Evolutionary conservation across 2,888 invertebrate species (phyloP).

Genomic region (Lymantria dispar): DNA sequence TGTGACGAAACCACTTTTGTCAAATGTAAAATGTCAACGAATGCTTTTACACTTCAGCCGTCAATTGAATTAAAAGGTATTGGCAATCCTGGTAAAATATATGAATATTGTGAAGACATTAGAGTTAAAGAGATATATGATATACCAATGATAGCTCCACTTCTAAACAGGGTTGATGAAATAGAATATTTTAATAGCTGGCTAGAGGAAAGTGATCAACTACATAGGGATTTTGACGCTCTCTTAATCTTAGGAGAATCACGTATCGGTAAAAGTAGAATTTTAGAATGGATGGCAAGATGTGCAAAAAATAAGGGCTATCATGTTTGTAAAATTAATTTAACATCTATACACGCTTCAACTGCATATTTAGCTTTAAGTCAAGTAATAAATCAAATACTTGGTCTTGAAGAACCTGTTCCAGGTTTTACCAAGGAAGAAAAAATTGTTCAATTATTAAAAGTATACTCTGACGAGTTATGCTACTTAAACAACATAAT

Average conservation of each 20-base stretch:
- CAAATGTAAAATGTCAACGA: conserved; percentile 77
- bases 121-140: conserved; percentile 64
- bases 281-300: conserved; percentile 77
- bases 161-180: conserved; percentile 75
- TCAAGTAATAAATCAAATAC: conserved; percentile 69
- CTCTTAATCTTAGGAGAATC: conserved; percentile 80
- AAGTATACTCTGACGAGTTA: conserved; percentile 63
- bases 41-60: conserved; percentile 78
- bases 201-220: conserved; percentile 45
- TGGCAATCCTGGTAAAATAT: conserved; percentile 77
- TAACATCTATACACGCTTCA: conserved; percentile 69
- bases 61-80: conserved; percentile 76
- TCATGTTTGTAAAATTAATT: conserved; percentile 47
- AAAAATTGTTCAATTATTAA: conserved; percentile 54
- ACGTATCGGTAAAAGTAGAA: conserved; percentile 82
- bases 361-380: conserved; percentile 65
- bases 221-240: conserved; percentile 70
- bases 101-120: conserved; percentile 80
- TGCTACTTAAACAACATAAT: conserved; percentile 80
- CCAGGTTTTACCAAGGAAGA: conserved; percentile 68
- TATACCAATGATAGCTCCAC: conserved; percentile 68
- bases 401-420: conserved; percentile 58
- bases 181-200: conserved; percentile 66
- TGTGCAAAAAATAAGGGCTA: conserved; percentile 47
- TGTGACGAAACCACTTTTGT: conserved; percentile 83